phyloP scores from a whole-genome alignment of 1,140 invertebrate species.

The Nylanderia fulva region DNA sequence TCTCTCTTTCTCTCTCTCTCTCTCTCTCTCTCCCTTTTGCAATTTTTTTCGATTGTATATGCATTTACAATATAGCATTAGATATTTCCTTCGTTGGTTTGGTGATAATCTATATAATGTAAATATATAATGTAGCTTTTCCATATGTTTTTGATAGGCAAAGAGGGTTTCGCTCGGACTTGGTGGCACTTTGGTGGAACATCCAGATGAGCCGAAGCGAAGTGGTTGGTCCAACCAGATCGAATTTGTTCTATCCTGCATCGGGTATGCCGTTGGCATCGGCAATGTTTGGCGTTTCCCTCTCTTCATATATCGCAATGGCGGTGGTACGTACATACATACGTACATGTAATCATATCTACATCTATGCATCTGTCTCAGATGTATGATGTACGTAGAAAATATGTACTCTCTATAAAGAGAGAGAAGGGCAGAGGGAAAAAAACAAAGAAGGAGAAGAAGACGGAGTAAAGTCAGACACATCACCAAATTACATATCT shows the following conservation, averaged over 20 bases:
- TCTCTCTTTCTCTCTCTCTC: no score
- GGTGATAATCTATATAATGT: constrained; percentile 67
- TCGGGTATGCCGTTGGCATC: constrained; percentile 93
- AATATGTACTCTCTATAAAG: background rate
- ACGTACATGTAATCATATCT: background rate
- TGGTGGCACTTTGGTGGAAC: constrained; percentile 74
- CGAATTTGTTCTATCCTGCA: constrained; percentile 92
- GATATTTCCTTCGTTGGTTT: constrained; percentile 24
- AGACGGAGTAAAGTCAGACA: background rate
- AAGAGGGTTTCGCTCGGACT: constrained; percentile 78
- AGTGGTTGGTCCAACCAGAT: constrained; percentile 91
- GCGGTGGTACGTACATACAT: constrained; percentile 89
- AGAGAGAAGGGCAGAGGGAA: no score
- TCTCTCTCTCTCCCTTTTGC: background rate
- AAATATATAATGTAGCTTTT: constrained; percentile 71
- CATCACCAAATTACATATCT: background rate
- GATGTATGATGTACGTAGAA: background rate
- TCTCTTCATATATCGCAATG: constrained; percentile 93
- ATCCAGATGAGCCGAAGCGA: constrained; percentile 79
- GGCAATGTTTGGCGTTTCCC: constrained; percentile 97
- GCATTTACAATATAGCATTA: background rate
- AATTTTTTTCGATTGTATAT: background rate
- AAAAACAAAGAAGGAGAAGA: no score
- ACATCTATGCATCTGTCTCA: background rate
- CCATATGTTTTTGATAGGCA: constrained; percentile 74